Evolutionary conservation across 1,140 invertebrate species (phyloP), one percentile per base, ranked within the genome.

Genomic region (Nasonia vitripennis): DNA sequence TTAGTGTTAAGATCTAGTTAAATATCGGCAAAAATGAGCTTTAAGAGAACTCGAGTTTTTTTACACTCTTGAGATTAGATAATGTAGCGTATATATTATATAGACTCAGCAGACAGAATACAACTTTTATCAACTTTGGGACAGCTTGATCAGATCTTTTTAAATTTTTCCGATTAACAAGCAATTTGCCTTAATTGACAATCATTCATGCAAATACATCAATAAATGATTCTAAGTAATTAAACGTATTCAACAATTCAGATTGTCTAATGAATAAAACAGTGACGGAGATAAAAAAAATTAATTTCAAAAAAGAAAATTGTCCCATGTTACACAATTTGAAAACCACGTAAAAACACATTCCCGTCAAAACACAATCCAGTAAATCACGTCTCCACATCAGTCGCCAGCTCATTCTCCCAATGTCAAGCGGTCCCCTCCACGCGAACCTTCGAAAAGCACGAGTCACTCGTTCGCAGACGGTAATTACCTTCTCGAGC

Each of bases 401-500:
- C 55, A 62, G 55, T 17, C 20, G 55, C 20, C 55, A 62, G 17
- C 6, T 62, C 55, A 62, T 62, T 62, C 55, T 62, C 20, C 20
- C 55, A 62, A 62, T 62, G 55, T 62, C 55, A 62, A 62, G 17
- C 55, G 20, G 55, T n/a, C 55, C 55, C 55, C 55, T 62, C 55
- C 55, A 62, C 55, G 55, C 20, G 55, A 62, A 17, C 20, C 20
- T 62, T 62, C 55, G 55, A 62, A 62, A 62, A 62, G 7, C 55
- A n/a, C 55, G 55, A 62, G 55, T 62, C 55, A 62, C 55, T 62
- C 55, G 55, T 17, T 62, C 20, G 55, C 17, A 62, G 55, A 62
- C 20, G 55, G 55, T 62, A 87, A 87, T 67, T 91, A 96, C 95
- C 94, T 96, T 96, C 90, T 96, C 96, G 71, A 96, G 90, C 82